These are phyloP conservation scores for Drosophila littoralis DNA, from an alignment of 1,140 invertebrate species.

Conservation along the genomic window DNA sequence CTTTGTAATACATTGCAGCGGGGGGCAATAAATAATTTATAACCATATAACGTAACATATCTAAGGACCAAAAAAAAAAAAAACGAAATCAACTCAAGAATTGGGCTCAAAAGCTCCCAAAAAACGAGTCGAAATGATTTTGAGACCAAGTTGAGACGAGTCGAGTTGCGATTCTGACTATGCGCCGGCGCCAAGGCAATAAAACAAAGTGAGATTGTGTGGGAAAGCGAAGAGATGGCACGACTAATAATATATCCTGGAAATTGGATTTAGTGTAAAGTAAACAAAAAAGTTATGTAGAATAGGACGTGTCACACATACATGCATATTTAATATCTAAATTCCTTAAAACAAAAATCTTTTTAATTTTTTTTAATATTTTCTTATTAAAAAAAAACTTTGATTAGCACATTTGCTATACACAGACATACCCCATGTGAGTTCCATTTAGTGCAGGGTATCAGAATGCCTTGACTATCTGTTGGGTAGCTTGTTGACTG, in stretches of 20 bases:
- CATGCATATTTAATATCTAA: no score
- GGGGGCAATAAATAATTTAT: constrained; percentile 77
- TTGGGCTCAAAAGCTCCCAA: constrained; percentile 13
- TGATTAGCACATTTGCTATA: no score
- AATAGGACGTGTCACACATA: no score
- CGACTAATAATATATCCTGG: constrained; percentile 11
- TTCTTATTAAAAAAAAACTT: no score
- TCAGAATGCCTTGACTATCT: constrained; percentile 6
- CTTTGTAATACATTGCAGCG: constrained; percentile 34
- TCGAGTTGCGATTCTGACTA: constrained; percentile 24
- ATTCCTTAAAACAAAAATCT: no score
- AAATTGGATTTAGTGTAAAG: not conserved
- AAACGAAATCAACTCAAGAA: constrained; percentile 10
- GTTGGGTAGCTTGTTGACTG: constrained; percentile 29
- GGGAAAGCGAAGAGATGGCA: rapidly evolving
- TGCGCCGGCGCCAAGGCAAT: constrained; percentile 73
- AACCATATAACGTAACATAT: constrained; percentile 63
- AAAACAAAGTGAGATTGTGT: constrained; percentile 37
- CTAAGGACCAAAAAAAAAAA: constrained; percentile 32
- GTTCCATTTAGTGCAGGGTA: not conserved
- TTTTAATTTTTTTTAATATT: no score
- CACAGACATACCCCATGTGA: not conserved
- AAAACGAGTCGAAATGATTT: constrained; percentile 16
- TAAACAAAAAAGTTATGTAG: not conserved
- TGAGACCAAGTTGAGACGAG: constrained; percentile 12